These are phyloP conservation scores for Drosophila leontia DNA, from an alignment of 1,140 invertebrate species.

Conservation along the genomic window DNA sequence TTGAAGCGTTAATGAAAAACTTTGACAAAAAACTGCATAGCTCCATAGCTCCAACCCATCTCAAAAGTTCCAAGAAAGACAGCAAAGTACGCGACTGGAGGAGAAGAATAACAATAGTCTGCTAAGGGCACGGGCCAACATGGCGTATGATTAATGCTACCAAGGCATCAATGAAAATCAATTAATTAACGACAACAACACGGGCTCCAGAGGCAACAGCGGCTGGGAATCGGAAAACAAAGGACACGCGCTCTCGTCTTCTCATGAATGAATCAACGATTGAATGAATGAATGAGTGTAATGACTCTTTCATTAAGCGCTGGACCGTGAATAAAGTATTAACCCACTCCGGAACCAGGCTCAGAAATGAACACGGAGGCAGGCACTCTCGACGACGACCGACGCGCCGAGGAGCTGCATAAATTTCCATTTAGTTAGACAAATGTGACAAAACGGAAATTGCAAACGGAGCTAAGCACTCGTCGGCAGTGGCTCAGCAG, in stretches of 20 bases:
- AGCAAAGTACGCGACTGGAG: neutral
- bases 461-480: constrained; percentile 69
- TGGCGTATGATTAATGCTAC: constrained; percentile 74
- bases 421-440: constrained; percentile 82
- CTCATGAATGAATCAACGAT: constrained; percentile 68
- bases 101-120: constrained; percentile 37
- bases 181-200: constrained; percentile 73
- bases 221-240: constrained; percentile 29
- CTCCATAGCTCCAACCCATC: constrained; percentile 16
- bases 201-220: neutral
- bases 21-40: constrained; percentile 44
- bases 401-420: constrained; percentile 49
- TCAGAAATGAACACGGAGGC: constrained; percentile 1
- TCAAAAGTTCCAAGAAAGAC: constrained; percentile 21
- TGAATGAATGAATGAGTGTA: constrained; percentile 77
- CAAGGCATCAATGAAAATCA: constrained; percentile 62
- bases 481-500: constrained; percentile 51
- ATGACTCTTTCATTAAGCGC: constrained; percentile 77
- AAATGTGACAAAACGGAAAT: constrained; percentile 82
- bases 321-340: constrained; percentile 78
- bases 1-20: constrained; percentile 61
- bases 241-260: constrained; percentile 43
- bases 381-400: neutral
- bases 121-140: constrained; percentile 28
- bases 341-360: constrained; percentile 29